A percentile compares a stretch with the other conserved stretches of the same genome.
Evolutionary conservation across 2,888 invertebrate genomes (phyloP).

Genomic region (Melanchra persicariae): DNA sequence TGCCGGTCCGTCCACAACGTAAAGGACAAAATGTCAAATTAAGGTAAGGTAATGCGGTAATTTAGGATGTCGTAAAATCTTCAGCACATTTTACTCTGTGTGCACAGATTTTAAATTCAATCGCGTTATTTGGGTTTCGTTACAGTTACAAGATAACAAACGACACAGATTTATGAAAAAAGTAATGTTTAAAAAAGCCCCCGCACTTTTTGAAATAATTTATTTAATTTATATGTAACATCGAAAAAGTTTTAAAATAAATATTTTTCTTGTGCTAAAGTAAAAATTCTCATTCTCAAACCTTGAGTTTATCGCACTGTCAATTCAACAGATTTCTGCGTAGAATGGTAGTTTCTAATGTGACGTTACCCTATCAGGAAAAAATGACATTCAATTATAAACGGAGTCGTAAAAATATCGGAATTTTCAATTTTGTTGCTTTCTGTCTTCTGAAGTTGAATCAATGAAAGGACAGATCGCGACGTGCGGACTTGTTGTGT

Average conservation of each 20-base stretch:
- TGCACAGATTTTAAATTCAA: slow-evolving; percentile 6
- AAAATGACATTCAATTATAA: slow-evolving; percentile 14
- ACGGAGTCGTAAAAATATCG: neutral
- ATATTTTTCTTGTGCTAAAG: neutral
- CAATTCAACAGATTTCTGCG: slow-evolving; percentile 19
- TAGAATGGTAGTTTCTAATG: slow-evolving; percentile 9
- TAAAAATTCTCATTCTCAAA: accelerated
- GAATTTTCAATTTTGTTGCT: slow-evolving; percentile 57
- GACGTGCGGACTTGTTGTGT: slow-evolving; percentile 63
- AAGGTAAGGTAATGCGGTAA: neutral
- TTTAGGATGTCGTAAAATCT: neutral
- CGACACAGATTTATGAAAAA: neutral
- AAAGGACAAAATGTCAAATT: slow-evolving; percentile 35
- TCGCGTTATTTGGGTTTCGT: slow-evolving; percentile 27
- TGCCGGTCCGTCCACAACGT: neutral
- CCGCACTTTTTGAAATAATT: neutral
- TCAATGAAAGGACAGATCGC: slow-evolving; percentile 59
- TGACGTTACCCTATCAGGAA: slow-evolving; percentile 45
- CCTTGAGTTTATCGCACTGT: neutral
- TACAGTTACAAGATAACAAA: neutral
- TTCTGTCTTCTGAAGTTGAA: slow-evolving; percentile 62
- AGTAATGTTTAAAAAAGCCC: neutral
- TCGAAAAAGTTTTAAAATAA: too few relatives aligned
- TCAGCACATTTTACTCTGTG: neutral
- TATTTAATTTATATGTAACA: neutral